These are phyloP conservation scores for Temnothorax ravouxi DNA, from an alignment of 2,888 invertebrate species.

Conservation along the genomic window DNA sequence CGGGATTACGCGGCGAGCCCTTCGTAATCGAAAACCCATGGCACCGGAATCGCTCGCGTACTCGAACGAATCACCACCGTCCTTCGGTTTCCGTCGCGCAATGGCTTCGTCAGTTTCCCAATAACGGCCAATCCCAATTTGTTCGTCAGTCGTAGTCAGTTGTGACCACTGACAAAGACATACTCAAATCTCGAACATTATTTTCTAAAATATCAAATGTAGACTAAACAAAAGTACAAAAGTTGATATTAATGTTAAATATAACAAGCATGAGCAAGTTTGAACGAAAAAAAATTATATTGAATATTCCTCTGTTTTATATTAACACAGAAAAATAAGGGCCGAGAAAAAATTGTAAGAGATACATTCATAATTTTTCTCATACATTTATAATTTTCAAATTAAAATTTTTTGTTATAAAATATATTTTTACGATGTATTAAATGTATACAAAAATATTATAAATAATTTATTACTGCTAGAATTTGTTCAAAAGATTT, in stretches of 20 bases:
- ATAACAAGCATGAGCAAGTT: neutral
- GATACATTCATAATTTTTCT: neutral
- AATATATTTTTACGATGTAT: neutral
- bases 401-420: neutral
- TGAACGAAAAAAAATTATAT: neutral
- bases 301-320: neutral
- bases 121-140: slow-evolving; percentile 31
- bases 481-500: neutral
- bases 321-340: neutral
- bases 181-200: neutral
- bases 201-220: neutral
- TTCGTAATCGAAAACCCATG: slow-evolving; percentile 63
- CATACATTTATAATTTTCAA: slow-evolving; percentile 7
- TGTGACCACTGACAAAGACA: neutral
- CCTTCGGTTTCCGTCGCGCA: slow-evolving; percentile 45
- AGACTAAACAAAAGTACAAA: slow-evolving; percentile 5
- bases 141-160: slow-evolving; percentile 28
- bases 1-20: slow-evolving; percentile 56
- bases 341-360: neutral
- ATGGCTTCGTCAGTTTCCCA: slow-evolving; percentile 49
- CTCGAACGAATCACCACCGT: slow-evolving; percentile 41
- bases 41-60: slow-evolving; percentile 21
- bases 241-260: neutral
- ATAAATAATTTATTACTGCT: slow-evolving; percentile 5
- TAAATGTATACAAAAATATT: slow-evolving; percentile 1